phyloP scores from a whole-genome alignment of 2,888 invertebrate genomes.

The Caenorhabditis macrosperma region DNA sequence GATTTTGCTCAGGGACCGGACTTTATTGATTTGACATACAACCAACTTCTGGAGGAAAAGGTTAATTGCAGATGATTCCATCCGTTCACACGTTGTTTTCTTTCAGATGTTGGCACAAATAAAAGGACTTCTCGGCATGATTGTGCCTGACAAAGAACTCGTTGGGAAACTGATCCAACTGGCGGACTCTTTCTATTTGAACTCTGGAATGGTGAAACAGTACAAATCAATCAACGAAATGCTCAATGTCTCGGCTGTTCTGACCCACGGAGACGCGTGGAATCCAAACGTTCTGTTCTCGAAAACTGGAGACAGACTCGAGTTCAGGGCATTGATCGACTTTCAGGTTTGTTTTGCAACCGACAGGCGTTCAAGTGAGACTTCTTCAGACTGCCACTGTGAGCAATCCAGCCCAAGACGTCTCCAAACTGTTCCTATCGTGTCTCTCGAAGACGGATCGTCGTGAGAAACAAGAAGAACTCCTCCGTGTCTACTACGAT shows the following conservation, averaged over 20 bases:
- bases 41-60: not conserved
- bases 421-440: not conserved
- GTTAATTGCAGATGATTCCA: not conserved
- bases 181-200: not conserved
- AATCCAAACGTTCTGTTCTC: constrained; percentile 1
- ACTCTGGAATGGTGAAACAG: not conserved
- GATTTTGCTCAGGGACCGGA: not conserved
- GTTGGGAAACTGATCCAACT: not conserved
- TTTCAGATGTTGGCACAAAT: not conserved
- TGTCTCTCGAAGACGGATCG: constrained; percentile 4
- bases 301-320: not conserved
- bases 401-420: constrained; percentile 2
- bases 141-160: not conserved
- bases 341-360: constrained; percentile 2
- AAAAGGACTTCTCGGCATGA: not conserved
- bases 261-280: not conserved
- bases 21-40: not conserved
- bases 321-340: constrained; percentile 7
- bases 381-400: not conserved
- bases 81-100: not conserved
- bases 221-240: not conserved
- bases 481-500: not conserved
- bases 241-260: not conserved
- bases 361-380: too few relatives aligned
- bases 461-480: not conserved